phyloP scores from a whole-genome alignment of 2,113 vertebrate species.

The Setophaga kirtlandii region DNA sequence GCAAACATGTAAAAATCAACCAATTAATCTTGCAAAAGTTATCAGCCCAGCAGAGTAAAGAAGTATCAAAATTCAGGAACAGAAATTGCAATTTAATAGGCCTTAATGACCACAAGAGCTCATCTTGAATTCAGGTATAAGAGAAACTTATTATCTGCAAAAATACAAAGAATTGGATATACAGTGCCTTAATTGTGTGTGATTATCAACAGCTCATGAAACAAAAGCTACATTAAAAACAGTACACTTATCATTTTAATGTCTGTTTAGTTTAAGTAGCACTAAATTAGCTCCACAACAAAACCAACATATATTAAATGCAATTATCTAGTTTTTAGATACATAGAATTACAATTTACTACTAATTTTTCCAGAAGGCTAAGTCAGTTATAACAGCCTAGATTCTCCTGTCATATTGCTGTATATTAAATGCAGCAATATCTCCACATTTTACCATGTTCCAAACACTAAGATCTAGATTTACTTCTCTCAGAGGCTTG shows the following conservation, averaged over 20 bases:
- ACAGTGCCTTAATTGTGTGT: neutral
- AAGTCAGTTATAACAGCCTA: neutral
- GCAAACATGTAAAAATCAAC: neutral
- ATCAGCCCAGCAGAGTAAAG: neutral
- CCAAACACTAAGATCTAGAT: neutral
- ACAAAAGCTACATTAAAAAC: neutral
- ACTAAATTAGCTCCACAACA: neutral
- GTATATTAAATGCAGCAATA: neutral
- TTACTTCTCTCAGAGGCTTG: slow-evolving; percentile 3
- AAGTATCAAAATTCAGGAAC: neutral
- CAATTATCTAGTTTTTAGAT: neutral
- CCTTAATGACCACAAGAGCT: neutral
- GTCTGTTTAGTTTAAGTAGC: neutral
- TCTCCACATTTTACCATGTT: neutral
- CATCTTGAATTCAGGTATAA: neutral
- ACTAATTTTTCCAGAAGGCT: neutral
- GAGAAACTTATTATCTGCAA: neutral
- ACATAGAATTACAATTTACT: neutral
- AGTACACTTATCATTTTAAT: neutral
- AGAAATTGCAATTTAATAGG: neutral
- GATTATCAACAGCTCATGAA: neutral
- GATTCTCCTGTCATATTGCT: neutral
- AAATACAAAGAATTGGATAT: rapidly evolving
- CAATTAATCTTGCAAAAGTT: neutral
- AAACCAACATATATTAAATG: neutral